Evolutionary conservation across 1,140 invertebrate species (phyloP), one percentile per base, ranked within the genome.

Genomic region (Ectropis grisescens): DNA sequence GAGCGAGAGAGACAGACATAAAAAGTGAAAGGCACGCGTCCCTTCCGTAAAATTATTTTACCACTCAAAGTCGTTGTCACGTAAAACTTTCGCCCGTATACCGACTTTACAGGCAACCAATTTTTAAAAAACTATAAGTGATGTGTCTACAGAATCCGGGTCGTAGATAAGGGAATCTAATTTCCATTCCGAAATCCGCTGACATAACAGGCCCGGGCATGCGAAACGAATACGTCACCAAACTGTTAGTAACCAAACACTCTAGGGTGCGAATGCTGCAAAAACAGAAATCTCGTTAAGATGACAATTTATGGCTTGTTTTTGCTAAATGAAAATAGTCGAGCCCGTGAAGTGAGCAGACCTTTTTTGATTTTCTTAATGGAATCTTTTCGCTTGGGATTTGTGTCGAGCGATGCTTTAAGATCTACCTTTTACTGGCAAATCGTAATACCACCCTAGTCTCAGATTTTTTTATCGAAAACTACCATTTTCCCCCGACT

Each of bases 321-420:
- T 81, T 78, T 78, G 71, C 72, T 81, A 81, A 81, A 80, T 80
- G 72, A 80, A 80, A 80, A 78, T 81, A 81, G 69, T 81, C 71
- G 59, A 56, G 59, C 38, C 55, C 62, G 59, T 65, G 68, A 72
- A 79, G 70, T 71, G 62, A 75, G 61, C 58, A 64, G 66, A 69
- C 69, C 71, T 81, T 81, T 79, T 81, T 81, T 81, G 72, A 81
- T 81, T 81, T 81, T 74, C 76, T 76, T 81, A 81, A 81, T 81
- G 76, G 76, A 81, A 78, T 78, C 69, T 76, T 69, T 76, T 51
- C 72, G 62, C 61, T 56, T 43, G 70, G 76, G 76, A 76, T 81
- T 74, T 74, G 56, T 66, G 65, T 76, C 45, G 57, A 65, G 68
- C 52, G 50, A 56, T 68, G 55, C 58, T 53, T 72, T 74, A 78